phyloP scores from a whole-genome alignment of 1,140 invertebrate species.

The Holotrichia oblita region DNA sequence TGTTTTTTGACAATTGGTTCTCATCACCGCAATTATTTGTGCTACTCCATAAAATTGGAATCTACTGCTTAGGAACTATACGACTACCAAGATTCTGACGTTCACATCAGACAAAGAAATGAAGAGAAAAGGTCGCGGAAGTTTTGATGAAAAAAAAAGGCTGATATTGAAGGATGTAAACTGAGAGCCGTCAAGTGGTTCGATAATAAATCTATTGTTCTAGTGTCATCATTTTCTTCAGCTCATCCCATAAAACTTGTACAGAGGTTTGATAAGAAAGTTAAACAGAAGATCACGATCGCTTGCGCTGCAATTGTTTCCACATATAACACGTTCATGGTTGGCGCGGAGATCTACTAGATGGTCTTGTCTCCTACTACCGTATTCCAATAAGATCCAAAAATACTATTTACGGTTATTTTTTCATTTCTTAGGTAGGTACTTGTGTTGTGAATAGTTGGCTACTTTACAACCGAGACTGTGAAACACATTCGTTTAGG shows the following conservation, averaged over 20 bases:
- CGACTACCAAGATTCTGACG: background rate
- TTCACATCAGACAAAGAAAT: conserved; percentile 21
- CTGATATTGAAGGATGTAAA: conserved; percentile 8
- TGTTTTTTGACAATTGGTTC: conserved; percentile 42
- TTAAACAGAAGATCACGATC: background rate
- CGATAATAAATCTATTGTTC: conserved; percentile 11
- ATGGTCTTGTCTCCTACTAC: too few relatives aligned
- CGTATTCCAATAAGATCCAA: background rate
- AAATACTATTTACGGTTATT: background rate
- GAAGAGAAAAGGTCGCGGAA: conserved; percentile 13
- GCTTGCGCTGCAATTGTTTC: background rate
- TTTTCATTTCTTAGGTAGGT: background rate
- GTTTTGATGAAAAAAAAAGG: conserved; percentile 5
- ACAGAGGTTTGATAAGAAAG: background rate
- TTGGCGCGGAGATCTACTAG: too few relatives aligned
- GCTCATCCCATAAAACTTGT: background rate
- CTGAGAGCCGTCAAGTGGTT: conserved; percentile 5
- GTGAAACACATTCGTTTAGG: background rate
- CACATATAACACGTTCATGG: too few relatives aligned
- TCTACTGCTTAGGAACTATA: conserved; percentile 26
- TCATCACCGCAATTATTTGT: background rate
- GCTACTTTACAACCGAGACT: background rate
- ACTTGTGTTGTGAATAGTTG: background rate
- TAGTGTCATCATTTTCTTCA: background rate
- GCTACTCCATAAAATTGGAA: background rate